Percentiles rank a stretch among this genome's conserved stretches.
phyloP scores from a whole-genome alignment of 2,888 invertebrate genomes.

The Diloba caeruleocephala region DNA sequence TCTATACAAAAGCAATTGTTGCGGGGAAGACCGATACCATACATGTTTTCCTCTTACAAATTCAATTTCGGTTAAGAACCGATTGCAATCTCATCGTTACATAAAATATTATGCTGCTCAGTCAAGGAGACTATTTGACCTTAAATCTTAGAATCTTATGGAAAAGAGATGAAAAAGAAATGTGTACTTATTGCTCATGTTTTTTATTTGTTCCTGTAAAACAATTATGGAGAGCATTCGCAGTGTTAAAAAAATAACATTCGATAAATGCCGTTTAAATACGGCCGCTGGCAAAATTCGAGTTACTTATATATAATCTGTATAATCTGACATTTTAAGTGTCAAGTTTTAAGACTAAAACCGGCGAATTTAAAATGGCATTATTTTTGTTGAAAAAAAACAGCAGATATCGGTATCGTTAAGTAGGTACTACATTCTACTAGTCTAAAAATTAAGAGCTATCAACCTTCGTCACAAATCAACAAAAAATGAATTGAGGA shows the following conservation, averaged over 20 bases:
- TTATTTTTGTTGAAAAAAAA: constrained; percentile 18
- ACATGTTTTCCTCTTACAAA: constrained; percentile 25
- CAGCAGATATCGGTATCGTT: constrained; percentile 26
- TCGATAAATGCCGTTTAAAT: too few relatives aligned
- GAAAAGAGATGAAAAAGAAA: too few relatives aligned
- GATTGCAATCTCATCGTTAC: constrained; percentile 18
- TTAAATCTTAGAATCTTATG: background rate
- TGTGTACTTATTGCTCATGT: background rate
- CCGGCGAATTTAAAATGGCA: constrained; percentile 33
- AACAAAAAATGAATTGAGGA: constrained; percentile 52
- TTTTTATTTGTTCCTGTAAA: background rate
- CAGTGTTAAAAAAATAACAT: too few relatives aligned
- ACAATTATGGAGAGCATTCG: too few relatives aligned
- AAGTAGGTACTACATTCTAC: constrained; percentile 21
- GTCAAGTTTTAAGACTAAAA: constrained; percentile 16
- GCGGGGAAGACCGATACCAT: constrained; percentile 24
- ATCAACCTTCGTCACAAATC: constrained; percentile 41
- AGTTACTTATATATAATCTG: too few relatives aligned
- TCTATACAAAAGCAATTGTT: constrained; percentile 19
- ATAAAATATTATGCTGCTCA: background rate
- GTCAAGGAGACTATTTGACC: constrained; percentile 3
- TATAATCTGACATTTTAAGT: constrained; percentile 12
- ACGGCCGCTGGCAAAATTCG: too few relatives aligned
- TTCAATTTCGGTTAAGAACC: constrained; percentile 9
- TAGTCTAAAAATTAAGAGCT: constrained; percentile 34